These are phyloP conservation scores for Taenioides sp. DNA, from an alignment of 2,797 vertebrate species.

Conservation along the genomic window DNA sequence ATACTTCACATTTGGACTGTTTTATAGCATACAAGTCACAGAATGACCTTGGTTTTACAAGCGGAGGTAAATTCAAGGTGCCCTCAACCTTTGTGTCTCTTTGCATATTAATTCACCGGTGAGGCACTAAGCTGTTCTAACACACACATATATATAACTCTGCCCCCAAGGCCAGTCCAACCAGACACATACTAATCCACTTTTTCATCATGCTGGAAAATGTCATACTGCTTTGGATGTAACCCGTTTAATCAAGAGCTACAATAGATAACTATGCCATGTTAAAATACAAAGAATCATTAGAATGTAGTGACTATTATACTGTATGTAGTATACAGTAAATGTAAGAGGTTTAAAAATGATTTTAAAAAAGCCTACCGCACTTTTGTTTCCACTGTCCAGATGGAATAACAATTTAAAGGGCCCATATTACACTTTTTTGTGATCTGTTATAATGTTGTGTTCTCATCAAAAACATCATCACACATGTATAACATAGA, in stretches of 20 bases:
- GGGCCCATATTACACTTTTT: no score
- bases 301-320: not conserved
- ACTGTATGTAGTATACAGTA: no score
- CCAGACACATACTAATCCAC: constrained; percentile 12
- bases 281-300: not conserved
- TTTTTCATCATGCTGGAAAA: constrained; percentile 9
- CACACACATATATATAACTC: not conserved
- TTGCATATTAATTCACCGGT: constrained; percentile 24
- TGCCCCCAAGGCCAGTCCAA: not conserved
- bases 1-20: constrained; percentile 31
- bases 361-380: no score
- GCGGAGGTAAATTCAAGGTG: constrained; percentile 48
- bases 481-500: no score
- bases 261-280: not conserved
- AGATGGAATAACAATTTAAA: no score
- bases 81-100: constrained; percentile 41
- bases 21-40: constrained; percentile 42
- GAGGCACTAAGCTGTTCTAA: constrained; percentile 11
- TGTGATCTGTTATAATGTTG: no score
- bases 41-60: constrained; percentile 49
- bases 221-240: constrained; percentile 5
- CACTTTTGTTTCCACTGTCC: no score
- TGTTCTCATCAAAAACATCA: no score
- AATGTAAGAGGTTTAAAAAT: no score
- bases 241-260: not conserved